Base-by-base conservation (phyloP, 2,888 invertebrate genomes). In the Merodon equestris region DNA sequence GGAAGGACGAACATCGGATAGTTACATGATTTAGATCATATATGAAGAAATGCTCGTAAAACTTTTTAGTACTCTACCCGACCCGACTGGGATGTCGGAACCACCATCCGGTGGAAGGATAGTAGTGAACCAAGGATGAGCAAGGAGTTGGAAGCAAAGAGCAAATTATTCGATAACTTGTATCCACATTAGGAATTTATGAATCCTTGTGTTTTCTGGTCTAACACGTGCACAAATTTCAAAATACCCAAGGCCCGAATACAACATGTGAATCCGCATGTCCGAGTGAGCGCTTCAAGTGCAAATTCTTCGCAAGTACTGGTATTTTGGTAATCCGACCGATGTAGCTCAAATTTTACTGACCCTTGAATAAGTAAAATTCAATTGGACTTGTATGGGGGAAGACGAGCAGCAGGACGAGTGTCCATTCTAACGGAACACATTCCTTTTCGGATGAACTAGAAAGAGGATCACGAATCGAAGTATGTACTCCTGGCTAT, bases 301-400 rank as follows among this genome's bases (percentile, higher is more conserved):
- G 77, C 61, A 73, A 77, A 77, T 68, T 47, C 51, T 72, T 38
- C 56, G 36, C 14, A 57, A 27, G 27, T 27, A 47, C 19, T 47
- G 18, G 19, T 18, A 68, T 67, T 63, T n/a, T 9, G 72, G 63
- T 63, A 77, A 77, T 72, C 76, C 67, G 17, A n/a, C 66, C 61
- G 66, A 77, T 77, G 66, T 72, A 72, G 67, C 67, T 73, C 63
- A 68, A 73, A 67, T 77, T 77, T 68, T 63, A 77, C 73, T 68
- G 67, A 77, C 73, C 67, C 53, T 45, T 77, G 77, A 77, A 77
- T 77, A 77, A 77, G 73, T 77, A 77, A 77, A 77, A 77, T 77
- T 77, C 77, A 77, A 77, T 77, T 73, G 73, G 77, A 77, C 72
- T 72, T 77, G 73, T 57, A 27, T 27, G 2, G 27, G 7, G 27